These are phyloP conservation scores for Azemiops feae DNA, from an alignment of 2,113 vertebrate genomes.

Conservation along the genomic window DNA sequence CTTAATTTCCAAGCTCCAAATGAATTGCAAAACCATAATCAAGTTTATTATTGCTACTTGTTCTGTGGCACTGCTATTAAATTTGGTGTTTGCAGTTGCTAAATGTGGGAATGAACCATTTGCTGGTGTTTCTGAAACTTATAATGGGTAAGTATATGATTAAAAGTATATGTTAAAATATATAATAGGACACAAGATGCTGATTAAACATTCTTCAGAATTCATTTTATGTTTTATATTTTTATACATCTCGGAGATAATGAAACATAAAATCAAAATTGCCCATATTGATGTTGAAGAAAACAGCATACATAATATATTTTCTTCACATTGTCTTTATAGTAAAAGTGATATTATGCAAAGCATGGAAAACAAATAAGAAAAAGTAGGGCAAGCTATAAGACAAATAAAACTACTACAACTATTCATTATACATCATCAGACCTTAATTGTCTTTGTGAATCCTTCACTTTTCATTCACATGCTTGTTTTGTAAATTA, in stretches of 20 bases:
- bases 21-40: conserved; percentile 73
- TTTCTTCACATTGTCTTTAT: not conserved
- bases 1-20: conserved; percentile 74
- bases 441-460: not conserved
- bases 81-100: conserved; percentile 69
- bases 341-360: not conserved
- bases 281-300: not conserved
- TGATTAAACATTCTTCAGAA: not conserved
- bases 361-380: not conserved
- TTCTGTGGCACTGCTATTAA: conserved; percentile 61
- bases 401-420: not conserved
- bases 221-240: not conserved
- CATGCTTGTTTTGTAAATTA: not conserved
- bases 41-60: conserved; percentile 67
- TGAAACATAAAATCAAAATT: not conserved
- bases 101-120: conserved; percentile 76
- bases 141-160: conserved; percentile 75
- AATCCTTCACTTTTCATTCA: not conserved
- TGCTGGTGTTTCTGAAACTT: conserved; percentile 75
- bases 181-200: not conserved
- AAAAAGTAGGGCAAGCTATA: not conserved
- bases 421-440: not conserved
- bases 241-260: not conserved
- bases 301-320: not conserved
- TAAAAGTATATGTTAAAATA: conserved; percentile 32